Evolutionary conservation across 2,797 vertebrate genomes (phyloP).

Genomic region (Diceros bicornis): DNA sequence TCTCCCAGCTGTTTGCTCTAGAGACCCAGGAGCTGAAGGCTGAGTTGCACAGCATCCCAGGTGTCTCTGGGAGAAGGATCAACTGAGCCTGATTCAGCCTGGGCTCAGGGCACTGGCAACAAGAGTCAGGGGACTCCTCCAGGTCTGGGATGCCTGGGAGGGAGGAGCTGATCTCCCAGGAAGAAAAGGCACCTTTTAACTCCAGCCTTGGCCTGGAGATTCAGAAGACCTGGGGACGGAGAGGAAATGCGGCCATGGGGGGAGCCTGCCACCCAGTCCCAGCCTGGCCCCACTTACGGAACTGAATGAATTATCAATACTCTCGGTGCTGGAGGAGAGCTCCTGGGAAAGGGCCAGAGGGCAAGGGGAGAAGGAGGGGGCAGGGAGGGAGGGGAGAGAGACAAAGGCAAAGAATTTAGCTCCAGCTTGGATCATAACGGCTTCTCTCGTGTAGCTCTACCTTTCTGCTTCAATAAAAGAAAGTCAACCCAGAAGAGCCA

Average conservation of each 20-base stretch:
- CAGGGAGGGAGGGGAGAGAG: conserved; percentile 83
- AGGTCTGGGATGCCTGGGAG: background rate
- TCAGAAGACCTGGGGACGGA: conserved; percentile 70
- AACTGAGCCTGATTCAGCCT: background rate
- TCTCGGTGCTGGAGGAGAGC: conserved; percentile 95
- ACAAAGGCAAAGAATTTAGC: conserved; percentile 90
- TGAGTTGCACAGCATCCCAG: background rate
- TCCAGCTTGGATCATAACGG: conserved; percentile 68
- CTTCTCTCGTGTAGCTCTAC: conserved; percentile 54
- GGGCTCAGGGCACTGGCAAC: background rate
- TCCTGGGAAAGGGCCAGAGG: conserved; percentile 93
- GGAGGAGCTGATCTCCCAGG: conserved; percentile 13
- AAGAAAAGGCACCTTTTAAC: conserved; percentile 68
- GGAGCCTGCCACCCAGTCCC: conserved; percentile 87
- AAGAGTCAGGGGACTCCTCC: background rate
- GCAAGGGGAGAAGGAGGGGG: conserved; percentile 40
- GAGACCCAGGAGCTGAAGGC: conserved; percentile 17
- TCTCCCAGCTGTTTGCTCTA: conserved; percentile 65
- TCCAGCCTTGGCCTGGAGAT: conserved; percentile 32
- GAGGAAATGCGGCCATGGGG: conserved; percentile 90
- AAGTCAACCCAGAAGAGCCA: background rate
- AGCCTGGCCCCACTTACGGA: conserved; percentile 94
- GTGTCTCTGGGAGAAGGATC: background rate
- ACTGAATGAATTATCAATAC: conserved; percentile 93
- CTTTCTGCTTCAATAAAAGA: conserved; percentile 22